phyloP scores from a whole-genome alignment of 1,140 invertebrate species.

The Caerostris extrusa region DNA sequence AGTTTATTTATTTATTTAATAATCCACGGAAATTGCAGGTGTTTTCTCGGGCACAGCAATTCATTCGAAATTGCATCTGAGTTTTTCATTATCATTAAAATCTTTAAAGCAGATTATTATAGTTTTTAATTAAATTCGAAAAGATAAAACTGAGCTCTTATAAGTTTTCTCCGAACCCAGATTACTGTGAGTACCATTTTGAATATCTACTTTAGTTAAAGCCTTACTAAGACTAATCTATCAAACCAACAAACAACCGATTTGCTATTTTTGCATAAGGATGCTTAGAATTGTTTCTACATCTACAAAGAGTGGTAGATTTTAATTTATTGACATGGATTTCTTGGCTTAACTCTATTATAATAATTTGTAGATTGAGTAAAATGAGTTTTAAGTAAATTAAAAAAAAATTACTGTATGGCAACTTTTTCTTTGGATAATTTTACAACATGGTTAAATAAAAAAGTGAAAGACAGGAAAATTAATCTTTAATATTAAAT shows the following conservation, averaged over 20 bases:
- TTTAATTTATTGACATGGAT: neutral
- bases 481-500: no score
- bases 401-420: neutral
- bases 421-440: neutral
- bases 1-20: neutral
- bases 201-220: constrained; percentile 3
- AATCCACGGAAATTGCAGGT: neutral
- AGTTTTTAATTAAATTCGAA: constrained; percentile 13
- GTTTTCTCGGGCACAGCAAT: neutral
- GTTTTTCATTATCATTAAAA: neutral
- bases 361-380: neutral
- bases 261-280: neutral
- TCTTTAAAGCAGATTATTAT: constrained; percentile 27
- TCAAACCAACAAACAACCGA: neutral
- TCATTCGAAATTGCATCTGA: constrained; percentile 9
- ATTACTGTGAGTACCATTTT: neutral
- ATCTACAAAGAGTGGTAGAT: neutral
- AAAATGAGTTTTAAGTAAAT: neutral
- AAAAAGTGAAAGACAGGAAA: no score
- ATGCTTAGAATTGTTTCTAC: neutral
- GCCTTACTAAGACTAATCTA: constrained; percentile 3
- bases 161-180: neutral
- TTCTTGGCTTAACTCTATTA: neutral
- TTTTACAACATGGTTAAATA: no score
- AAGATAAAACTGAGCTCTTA: neutral